Evolutionary conservation across 2,888 invertebrate genomes (phyloP).

Genomic region (Apotomis turbidana): DNA sequence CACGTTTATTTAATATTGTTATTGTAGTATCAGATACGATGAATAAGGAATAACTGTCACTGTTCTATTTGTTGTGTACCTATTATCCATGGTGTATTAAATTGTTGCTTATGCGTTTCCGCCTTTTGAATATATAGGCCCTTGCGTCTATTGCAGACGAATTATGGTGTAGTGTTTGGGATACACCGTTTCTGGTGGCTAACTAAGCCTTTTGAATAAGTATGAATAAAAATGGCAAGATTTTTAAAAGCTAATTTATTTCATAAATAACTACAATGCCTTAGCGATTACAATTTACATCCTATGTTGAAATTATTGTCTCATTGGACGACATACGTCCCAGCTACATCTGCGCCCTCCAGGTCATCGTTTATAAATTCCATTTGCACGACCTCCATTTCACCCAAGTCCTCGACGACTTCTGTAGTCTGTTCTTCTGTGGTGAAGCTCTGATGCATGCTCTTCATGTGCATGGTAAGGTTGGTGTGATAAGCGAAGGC

Average conservation of each 20-base stretch:
- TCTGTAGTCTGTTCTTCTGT: conserved; percentile 38
- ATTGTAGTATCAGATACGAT: not conserved
- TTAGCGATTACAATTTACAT: conserved; percentile 13
- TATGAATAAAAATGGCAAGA: conserved; percentile 7
- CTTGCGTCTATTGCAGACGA: too few relatives aligned
- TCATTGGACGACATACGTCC: conserved; percentile 43
- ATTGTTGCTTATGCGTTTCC: not conserved
- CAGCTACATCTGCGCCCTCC: conserved; percentile 55
- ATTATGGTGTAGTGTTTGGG: too few relatives aligned
- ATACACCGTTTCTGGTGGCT: too few relatives aligned
- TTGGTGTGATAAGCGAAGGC: conserved; percentile 76
- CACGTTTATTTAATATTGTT: not conserved
- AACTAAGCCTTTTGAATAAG: not conserved
- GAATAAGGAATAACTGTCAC: not conserved
- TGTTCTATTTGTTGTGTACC: not conserved
- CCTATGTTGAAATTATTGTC: not conserved
- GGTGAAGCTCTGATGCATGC: conserved; percentile 56
- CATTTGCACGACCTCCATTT: conserved; percentile 60
- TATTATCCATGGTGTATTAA: not conserved
- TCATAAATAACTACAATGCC: conserved; percentile 8
- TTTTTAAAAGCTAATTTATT: conserved; percentile 26
- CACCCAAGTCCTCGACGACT: conserved; percentile 53
- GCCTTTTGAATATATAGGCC: not conserved
- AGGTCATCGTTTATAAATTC: conserved; percentile 64
- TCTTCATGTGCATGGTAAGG: conserved; percentile 64